A percentile compares a stretch with the other conserved stretches of the same genome.
Conservation (phyloP, 2,888 invertebrate genomes). For the Mesochorus sp. region DNA sequence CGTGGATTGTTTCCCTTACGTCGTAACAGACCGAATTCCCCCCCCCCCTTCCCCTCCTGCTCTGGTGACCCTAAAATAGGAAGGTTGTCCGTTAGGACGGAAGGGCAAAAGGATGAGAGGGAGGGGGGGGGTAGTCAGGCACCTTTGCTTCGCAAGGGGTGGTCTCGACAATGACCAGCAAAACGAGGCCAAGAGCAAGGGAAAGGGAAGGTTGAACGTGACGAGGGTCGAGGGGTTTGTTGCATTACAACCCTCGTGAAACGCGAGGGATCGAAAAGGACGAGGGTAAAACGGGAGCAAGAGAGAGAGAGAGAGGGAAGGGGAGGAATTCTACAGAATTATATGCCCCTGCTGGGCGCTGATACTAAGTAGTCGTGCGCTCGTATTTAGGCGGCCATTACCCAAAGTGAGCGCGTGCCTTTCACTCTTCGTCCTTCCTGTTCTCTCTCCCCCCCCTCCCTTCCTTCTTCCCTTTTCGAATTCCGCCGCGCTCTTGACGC, state of each 20-base stretch:
- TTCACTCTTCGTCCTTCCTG: constrained; percentile 7
- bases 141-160: constrained; percentile 55
- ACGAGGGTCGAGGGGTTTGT: constrained; percentile 56
- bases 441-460: constrained; percentile 3
- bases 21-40: no score
- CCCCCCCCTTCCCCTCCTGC: no score
- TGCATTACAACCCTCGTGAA: constrained; percentile 42
- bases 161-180: constrained; percentile 61
- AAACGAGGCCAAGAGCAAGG: constrained; percentile 40
- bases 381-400: constrained; percentile 66
- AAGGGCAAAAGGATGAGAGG: no score
- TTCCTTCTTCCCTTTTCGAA: constrained; percentile 11
- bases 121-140: constrained; percentile 56
- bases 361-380: constrained; percentile 64
- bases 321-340: constrained; percentile 16
- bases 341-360: constrained; percentile 49
- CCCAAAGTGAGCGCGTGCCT: constrained; percentile 57
- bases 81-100: constrained; percentile 44
- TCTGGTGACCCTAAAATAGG: constrained; percentile 49
- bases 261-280: constrained; percentile 28
- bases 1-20: constrained; percentile 37
- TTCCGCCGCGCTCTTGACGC: constrained; percentile 28
- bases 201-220: constrained; percentile 45
- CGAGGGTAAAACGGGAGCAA: no score
- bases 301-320: background rate